These are phyloP conservation scores for Rhagoletis zephyria DNA, from an alignment of 1,140 invertebrate genomes.

Conservation along the genomic window DNA sequence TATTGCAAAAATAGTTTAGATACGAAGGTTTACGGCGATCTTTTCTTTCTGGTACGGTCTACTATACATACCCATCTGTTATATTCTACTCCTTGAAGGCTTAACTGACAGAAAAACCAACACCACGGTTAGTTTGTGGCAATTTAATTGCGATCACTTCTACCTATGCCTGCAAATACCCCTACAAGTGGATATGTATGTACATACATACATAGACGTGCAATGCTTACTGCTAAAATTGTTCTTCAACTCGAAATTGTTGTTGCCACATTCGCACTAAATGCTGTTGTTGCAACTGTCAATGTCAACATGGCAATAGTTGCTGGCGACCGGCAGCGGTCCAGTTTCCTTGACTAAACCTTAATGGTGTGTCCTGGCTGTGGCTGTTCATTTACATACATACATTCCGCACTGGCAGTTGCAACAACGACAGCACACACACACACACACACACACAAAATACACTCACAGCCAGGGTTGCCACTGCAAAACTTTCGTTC, in stretches of 20 bases:
- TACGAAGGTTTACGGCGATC: no score
- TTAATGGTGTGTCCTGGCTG: constrained; percentile 4
- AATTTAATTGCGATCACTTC: no score
- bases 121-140: no score
- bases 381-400: constrained; percentile 15
- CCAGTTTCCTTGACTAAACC: constrained; percentile 4
- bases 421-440: constrained; percentile 7
- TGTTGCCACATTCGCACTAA: not conserved
- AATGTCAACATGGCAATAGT: constrained; percentile 24
- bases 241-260: not conserved
- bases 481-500: not conserved
- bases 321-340: not conserved
- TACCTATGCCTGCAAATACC: no score
- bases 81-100: no score
- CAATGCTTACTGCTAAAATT: not conserved
- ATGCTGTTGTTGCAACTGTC: not conserved
- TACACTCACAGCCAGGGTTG: not conserved
- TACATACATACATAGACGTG: not conserved
- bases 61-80: no score
- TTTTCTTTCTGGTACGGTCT: no score
- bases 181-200: no score
- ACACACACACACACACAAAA: not conserved
- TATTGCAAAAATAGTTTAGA: no score
- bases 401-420: not conserved
- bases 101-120: no score